These are phyloP conservation scores for Campaea margaritaria DNA, from an alignment of 2,888 invertebrate genomes.

Conservation along the genomic window DNA sequence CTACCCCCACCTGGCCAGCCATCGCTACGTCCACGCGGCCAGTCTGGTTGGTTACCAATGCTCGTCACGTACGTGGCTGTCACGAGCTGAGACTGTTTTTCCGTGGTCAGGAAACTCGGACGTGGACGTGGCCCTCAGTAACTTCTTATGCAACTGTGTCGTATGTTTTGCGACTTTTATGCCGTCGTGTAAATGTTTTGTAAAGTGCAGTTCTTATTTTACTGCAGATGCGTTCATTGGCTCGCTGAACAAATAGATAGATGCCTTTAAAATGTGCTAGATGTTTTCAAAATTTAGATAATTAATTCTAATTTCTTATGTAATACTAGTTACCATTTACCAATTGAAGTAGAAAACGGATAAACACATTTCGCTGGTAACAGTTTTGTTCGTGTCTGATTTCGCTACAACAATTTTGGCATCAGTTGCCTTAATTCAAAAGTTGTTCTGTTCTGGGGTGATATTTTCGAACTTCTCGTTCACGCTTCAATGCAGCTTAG, in stretches of 20 bases:
- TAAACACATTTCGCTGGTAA: constrained; percentile 51
- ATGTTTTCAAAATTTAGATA: constrained; percentile 12
- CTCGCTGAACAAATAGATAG: background rate
- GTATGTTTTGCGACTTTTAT: constrained; percentile 48
- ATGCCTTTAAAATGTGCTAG: constrained; percentile 12
- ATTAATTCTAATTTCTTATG: constrained; percentile 13
- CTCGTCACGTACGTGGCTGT: constrained; percentile 67
- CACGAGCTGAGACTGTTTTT: constrained; percentile 66
- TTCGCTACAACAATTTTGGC: constrained; percentile 59
- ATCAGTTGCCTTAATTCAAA: constrained; percentile 62
- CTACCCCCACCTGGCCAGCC: background rate
- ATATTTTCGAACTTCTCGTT: constrained; percentile 57
- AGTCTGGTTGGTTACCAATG: constrained; percentile 55
- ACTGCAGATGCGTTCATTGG: constrained; percentile 19
- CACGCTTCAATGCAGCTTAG: constrained; percentile 51
- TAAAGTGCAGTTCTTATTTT: constrained; percentile 30
- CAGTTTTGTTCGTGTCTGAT: constrained; percentile 50
- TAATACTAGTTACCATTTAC: constrained; percentile 28
- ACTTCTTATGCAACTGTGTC: constrained; percentile 58
- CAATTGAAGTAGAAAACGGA: constrained; percentile 43
- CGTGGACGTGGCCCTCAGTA: constrained; percentile 48
- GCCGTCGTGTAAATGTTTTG: constrained; percentile 24
- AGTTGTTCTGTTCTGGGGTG: constrained; percentile 56
- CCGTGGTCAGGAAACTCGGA: constrained; percentile 69
- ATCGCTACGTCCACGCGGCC: constrained; percentile 21